Base-by-base conservation (phyloP, 2,888 invertebrate genomes). In the Nymphalis c-album region DNA sequence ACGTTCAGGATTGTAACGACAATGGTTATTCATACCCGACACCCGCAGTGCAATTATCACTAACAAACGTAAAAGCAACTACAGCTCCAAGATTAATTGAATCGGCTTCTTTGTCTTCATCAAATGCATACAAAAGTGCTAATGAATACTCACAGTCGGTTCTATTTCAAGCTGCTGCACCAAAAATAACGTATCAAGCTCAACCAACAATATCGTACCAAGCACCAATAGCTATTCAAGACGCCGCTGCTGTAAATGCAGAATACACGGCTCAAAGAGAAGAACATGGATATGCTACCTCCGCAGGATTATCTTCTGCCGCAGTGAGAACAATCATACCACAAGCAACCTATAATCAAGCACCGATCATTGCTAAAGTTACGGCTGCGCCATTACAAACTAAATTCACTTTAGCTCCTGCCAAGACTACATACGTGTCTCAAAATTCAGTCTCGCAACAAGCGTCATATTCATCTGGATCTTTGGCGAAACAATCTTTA, bases 21-120 rank as follows among this genome's bases (percentile, higher is more conserved):
- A 82, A 85, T 26, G 94, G 94, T 4, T 94, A 94, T 78, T 85
- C 92, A 2, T 94, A 94, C 80, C 85, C 93, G 48, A 86, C 90
- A 5, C 94, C 94, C 4, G 80, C 92, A 26, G 84, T 94, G 2
- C 93, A 94, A 77, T 85, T 94, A 46, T 88, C 93, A 4, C 81
- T 86, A 10, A 75, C 86, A 55, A 86, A 90, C 59, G 76, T 85
- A 59, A 87, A 88, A 71, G 76, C 78, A 16, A 78, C 78, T 13
- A 75, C 76, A 45, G 73, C 73, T 0, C 78, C 77, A 17, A 66
- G 71, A n/a, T 59, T 74, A n/a, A 64, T 77, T 8, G 74, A 77
- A 64, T 71, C 77, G 18, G 64, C 78, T 20, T 70, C 76, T 50
- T 75, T 78, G 17, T 75, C 81, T 22, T 80, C 83, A 26, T 57